These are phyloP conservation scores for Drosophila trapezifrons DNA, from an alignment of 1,140 invertebrate species.

Conservation along the genomic window DNA sequence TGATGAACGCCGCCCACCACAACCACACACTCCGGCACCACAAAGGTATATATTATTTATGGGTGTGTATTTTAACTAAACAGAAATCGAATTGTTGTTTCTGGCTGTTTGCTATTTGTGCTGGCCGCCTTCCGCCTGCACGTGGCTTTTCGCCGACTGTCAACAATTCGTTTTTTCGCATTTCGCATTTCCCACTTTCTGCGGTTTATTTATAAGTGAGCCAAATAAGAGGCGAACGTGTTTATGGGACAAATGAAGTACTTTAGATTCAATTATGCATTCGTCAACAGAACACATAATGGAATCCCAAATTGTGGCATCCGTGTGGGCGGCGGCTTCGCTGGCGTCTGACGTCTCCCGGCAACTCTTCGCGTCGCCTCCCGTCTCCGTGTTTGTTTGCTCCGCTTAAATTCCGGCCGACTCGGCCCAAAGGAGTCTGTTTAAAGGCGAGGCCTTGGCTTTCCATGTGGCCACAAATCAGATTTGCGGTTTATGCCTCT, in stretches of 20 bases:
- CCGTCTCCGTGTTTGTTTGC: constrained; percentile 27
- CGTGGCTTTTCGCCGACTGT: constrained; percentile 53
- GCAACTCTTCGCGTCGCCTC: no score
- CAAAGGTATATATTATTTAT: constrained; percentile 56
- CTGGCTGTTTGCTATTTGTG: constrained; percentile 53
- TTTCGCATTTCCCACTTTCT: constrained; percentile 31
- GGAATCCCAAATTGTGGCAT: constrained; percentile 48
- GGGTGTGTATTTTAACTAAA: constrained; percentile 67
- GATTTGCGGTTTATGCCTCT: constrained; percentile 49
- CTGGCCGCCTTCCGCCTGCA: constrained; percentile 34
- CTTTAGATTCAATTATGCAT: constrained; percentile 77
- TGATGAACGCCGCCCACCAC: background rate
- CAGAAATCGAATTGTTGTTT: constrained; percentile 78
- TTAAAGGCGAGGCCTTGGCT: constrained; percentile 13
- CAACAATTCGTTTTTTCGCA: constrained; percentile 41
- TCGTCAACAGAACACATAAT: constrained; percentile 62
- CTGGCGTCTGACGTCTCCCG: constrained; percentile 12
- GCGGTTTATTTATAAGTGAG: constrained; percentile 66
- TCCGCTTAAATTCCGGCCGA: constrained; percentile 5
- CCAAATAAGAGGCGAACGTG: constrained; percentile 66
- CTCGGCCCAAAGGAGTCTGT: constrained; percentile 4
- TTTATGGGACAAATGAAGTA: constrained; percentile 77
- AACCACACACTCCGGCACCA: constrained; percentile 4
- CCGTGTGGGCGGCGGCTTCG: constrained; percentile 5
- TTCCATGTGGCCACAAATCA: constrained; percentile 47